phyloP scores from a whole-genome alignment of 1,140 invertebrate genomes.

The Augochlora pura region DNA sequence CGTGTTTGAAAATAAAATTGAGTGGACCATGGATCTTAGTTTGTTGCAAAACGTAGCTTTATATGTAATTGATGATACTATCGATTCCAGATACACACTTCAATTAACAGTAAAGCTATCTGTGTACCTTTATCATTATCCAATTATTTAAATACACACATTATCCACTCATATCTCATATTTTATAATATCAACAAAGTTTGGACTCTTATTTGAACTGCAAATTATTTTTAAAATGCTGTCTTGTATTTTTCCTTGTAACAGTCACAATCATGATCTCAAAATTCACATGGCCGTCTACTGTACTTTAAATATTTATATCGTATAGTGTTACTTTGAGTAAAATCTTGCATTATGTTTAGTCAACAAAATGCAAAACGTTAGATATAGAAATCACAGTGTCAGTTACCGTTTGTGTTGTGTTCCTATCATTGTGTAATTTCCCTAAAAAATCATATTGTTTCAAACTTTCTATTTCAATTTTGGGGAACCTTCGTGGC shows the following conservation, averaged over 20 bases:
- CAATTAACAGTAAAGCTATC: constrained; percentile 47
- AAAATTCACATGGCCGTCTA: constrained; percentile 27
- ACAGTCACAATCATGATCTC: constrained; percentile 38
- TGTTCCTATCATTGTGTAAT: constrained; percentile 28
- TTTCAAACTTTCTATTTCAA: constrained; percentile 16
- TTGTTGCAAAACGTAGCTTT: constrained; percentile 53
- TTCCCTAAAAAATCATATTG: constrained; percentile 18
- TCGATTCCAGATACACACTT: constrained; percentile 37
- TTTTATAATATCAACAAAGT: constrained; percentile 19
- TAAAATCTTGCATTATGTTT: constrained; percentile 45
- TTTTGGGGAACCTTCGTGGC: not conserved
- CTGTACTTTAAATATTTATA: constrained; percentile 11
- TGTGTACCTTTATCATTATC: constrained; percentile 30
- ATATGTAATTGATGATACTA: constrained; percentile 49
- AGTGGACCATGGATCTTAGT: constrained; percentile 62
- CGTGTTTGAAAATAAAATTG: constrained; percentile 63
- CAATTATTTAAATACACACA: constrained; percentile 26
- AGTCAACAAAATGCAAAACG: constrained; percentile 22
- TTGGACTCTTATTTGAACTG: not conserved
- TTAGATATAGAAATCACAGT: constrained; percentile 41
- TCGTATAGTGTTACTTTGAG: constrained; percentile 8
- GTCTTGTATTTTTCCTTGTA: constrained; percentile 1
- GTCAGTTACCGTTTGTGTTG: constrained; percentile 45
- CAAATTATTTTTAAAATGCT: constrained; percentile 21
- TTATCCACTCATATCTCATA: constrained; percentile 12